Base-by-base conservation (phyloP, 2,113 vertebrate species). In the Marmota monax region DNA sequence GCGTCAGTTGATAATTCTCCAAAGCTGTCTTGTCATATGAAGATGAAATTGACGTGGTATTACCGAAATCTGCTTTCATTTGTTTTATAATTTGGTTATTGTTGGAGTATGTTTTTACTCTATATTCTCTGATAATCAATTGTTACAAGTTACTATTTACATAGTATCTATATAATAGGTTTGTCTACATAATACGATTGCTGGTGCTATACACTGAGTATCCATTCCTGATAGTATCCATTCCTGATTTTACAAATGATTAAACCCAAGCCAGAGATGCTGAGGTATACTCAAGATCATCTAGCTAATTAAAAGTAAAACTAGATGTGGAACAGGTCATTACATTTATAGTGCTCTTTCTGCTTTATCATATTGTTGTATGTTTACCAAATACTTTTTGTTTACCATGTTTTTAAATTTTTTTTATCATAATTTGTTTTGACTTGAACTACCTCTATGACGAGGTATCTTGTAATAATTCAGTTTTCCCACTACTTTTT, bases 1-100 rank as follows among this genome's bases (percentile, higher is more conserved):
- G 34, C 70, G 29, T 95, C 65, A 58, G n/a, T 51, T 72, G 84
- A 70, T 94, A 48, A 56, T 80, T 97, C 32, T 92, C 77, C 51
- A 88, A 32, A 88, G 61, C n/a, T 51, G 4, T 89, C 51, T 94
- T 73, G 27, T 87, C 51, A 4, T 56, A 1, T 79, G 67, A 91
- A 72, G 37, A 80, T 91, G 79, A 78, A 61, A 20, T 65, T 37
- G 39, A 37, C 32, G 42, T 4, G 94, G 7, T 34, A 48, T 58
- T 73, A 77, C 61, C 83, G 77, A 93, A 78, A 48, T 88, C 34
- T 93, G 13, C 53, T 83, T 79, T 87, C 16, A 14, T 53, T 91
- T 17, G 27, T 77, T 85, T 7, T 70, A n/a, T 70, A n/a, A 86
- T 56, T 32, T 25, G 73, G 18, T 78, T 94, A 4, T 56, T 84